Base-by-base conservation (phyloP, 2,113 vertebrate species). In the Alectura lathami region DNA sequence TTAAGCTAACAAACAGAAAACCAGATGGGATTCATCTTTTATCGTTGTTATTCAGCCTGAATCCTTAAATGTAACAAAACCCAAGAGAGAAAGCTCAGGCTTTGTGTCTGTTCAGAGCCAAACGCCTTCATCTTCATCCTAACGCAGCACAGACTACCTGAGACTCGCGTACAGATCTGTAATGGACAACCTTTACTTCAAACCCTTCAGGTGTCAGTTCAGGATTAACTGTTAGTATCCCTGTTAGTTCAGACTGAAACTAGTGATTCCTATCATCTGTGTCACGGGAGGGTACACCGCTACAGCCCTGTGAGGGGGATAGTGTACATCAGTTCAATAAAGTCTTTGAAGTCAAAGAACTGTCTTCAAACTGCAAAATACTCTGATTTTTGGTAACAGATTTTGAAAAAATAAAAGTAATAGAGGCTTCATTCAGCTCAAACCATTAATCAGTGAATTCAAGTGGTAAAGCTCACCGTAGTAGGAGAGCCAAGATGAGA, bases 1-100 rank as follows among this genome's bases (percentile, higher is more conserved):
- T 60, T 74, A 36, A 67, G 64, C 67, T 72, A 86, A 86, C 78
- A 78, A 43, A 48, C 94, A 93, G 77, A 84, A 89, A 81, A 23
- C 3, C 79, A 79, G 87, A 77, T 83, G 68, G 66, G 57, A 64
- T 83, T 73, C 2, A 50, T 83, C 78, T 92, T 87, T 57, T 91
- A 14, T 89, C 91, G n/a, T 60, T 96, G 50, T 95, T 96, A 70
- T 83, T 89, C 70, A 69, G 59, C 34, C 51, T 3, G 47, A 95
- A 73, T 59, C 43, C 47, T 70, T 70, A 50, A 43, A 48, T 67
- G 43, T 32, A 83, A 83, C 47, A 81, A 74, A 94, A 47, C 26
- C 75, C 50, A 83, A 89, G 88, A 51, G 21, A 38, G 84, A 85
- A 93, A 62, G 17, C 74, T 94, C 17, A 50, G 3, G 2, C 42